Conservation (phyloP, 2,888 invertebrate genomes). For the Drosophila imparisetae region DNA sequence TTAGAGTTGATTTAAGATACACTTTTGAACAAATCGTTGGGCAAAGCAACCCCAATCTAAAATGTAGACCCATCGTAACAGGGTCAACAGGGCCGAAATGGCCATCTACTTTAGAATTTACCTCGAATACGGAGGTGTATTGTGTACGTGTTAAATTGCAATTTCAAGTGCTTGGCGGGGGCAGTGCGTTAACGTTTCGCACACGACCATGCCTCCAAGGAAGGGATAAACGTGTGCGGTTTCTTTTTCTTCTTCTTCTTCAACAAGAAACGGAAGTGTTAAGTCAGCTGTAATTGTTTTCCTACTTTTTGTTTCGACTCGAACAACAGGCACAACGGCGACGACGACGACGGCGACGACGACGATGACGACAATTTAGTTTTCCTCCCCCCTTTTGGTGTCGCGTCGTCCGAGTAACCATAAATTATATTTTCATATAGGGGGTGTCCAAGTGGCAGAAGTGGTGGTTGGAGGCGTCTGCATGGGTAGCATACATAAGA, state of each 20-base stretch:
- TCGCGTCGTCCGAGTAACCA: constrained; percentile 65
- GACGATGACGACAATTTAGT: constrained; percentile 70
- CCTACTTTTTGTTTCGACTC: constrained; percentile 58
- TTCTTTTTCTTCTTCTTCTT: constrained; percentile 27
- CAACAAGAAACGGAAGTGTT: constrained; percentile 80
- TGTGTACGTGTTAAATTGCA: constrained; percentile 76
- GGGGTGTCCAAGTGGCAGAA: not conserved
- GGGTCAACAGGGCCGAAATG: constrained; percentile 10
- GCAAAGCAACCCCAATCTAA: constrained; percentile 1
- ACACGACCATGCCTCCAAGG: not conserved
- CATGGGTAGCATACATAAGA: constrained; percentile 64
- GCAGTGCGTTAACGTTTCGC: constrained; percentile 59
- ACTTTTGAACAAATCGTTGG: not conserved
- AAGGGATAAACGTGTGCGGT: constrained; percentile 65
- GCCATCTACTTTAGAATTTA: constrained; percentile 12
- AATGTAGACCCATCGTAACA: constrained; percentile 3
- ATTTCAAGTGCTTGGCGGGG: constrained; percentile 62
- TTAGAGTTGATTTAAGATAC: not conserved
- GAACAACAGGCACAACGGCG: constrained; percentile 14
- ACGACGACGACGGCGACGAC: constrained; percentile 19
- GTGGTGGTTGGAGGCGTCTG: not conserved
- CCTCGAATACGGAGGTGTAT: constrained; percentile 22
- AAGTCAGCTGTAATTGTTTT: constrained; percentile 81
- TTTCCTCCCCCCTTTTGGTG: constrained; percentile 30
- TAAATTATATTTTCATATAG: constrained; percentile 69